Evolutionary conservation across 37 sponge, comb jelly and placozoan genomes (phyloP), one percentile per base, ranked within the genome.

Genomic region (Spongilla lacustris): DNA sequence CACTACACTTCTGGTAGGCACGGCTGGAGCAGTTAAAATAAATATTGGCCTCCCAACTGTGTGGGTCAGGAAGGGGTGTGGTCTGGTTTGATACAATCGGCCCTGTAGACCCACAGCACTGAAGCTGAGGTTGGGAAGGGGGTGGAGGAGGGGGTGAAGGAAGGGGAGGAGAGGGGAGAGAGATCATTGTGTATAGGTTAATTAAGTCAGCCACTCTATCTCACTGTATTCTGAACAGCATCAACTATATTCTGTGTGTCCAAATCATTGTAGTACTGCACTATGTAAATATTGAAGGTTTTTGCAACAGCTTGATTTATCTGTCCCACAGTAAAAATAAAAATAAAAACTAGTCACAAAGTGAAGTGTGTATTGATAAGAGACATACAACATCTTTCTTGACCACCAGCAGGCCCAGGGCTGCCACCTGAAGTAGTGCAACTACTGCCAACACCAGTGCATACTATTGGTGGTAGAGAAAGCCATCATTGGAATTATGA

Each of bases 21-120:
- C 66, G 75, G 87, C 93, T 94, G 76, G 80, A 72, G 71, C 97
- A 97, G 78, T 90, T 90, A 78, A 97, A 97, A 82, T 97, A 97
- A 13, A 46, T 50, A 67, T 97, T 97, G 0, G 30, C 71, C 36
- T 94, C 73, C 97, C 97, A 97, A 84, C 95, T 58, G 58, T 13
- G 19, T 14, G 58, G 19, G 1, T 8, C 58, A 17, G 11, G 4
- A 17, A 13, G 14, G 14, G 12, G 14, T 17, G 19, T 17, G 58
- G 14, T 58, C 58, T 6, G 3, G 41, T n/a, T n/a, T n/a, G n/a
- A n/a, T n/a, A 41, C 41, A 41, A 3, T 41, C 6, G 58, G 19
- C 11, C 14, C 58, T 17, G 58, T 58, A 14, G 58, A 58, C 19
- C 58, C 58, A 14, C 58, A 58, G 58, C 58, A 58, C 19, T 58